These are phyloP conservation scores for Idaea aversata DNA, from an alignment of 2,888 invertebrate genomes.

Conservation along the genomic window DNA sequence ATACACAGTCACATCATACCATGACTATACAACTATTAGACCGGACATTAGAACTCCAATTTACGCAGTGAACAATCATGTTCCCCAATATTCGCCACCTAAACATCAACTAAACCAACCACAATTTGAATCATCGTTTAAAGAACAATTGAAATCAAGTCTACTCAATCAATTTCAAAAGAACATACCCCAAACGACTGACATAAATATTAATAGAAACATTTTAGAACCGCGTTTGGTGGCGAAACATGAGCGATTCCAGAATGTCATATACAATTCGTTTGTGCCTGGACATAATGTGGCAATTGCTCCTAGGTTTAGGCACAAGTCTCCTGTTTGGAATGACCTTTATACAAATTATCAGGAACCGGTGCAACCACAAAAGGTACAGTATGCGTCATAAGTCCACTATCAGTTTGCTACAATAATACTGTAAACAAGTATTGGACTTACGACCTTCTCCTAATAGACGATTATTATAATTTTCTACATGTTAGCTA, in stretches of 20 bases:
- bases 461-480: no score
- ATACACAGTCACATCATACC: slow-evolving; percentile 34
- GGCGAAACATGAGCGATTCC: slow-evolving; percentile 5
- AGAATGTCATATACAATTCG: slow-evolving; percentile 20
- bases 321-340: slow-evolving; percentile 30
- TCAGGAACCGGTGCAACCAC: slow-evolving; percentile 17
- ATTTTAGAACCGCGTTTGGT: slow-evolving; percentile 38
- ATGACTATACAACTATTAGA: slow-evolving; percentile 29
- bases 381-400: no score
- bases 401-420: no score
- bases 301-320: slow-evolving; percentile 30
- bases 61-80: slow-evolving; percentile 2
- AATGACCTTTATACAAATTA: slow-evolving; percentile 35
- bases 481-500: no score
- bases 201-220: slow-evolving; percentile 16
- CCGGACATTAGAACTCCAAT: slow-evolving; percentile 9
- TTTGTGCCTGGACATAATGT: slow-evolving; percentile 36
- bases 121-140: not conserved
- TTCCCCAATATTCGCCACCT: not conserved
- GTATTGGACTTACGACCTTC: no score
- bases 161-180: not conserved
- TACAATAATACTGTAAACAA: no score
- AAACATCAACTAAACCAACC: not conserved
- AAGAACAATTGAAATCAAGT: not conserved
- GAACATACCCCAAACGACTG: not conserved